phyloP scores from a whole-genome alignment of 2,797 vertebrate species.

The Trichosurus vulpecula region DNA sequence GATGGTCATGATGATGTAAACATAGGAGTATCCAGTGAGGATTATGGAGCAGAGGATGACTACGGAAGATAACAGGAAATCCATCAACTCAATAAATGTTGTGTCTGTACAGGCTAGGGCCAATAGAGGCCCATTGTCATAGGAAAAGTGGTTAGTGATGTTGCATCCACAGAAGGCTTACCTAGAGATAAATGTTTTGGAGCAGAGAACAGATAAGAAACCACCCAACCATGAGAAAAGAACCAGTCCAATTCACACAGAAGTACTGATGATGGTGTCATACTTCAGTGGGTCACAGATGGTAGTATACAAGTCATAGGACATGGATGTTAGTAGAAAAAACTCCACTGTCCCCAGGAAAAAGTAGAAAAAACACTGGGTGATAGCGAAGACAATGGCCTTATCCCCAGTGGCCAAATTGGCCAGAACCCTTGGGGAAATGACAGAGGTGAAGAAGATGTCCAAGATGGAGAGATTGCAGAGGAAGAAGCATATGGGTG shows the following conservation, averaged over 20 bases:
- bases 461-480: slow-evolving; percentile 45
- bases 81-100: neutral
- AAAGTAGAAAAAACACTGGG: slow-evolving; percentile 47
- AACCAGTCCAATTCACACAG: neutral
- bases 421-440: slow-evolving; percentile 48
- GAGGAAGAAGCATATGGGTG: slow-evolving; percentile 22
- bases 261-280: slow-evolving; percentile 1
- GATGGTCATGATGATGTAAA: neutral
- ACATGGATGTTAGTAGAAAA: slow-evolving; percentile 51
- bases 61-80: neutral
- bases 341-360: slow-evolving; percentile 30
- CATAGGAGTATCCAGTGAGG: slow-evolving; percentile 9
- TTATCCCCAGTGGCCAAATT: slow-evolving; percentile 10
- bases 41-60: slow-evolving; percentile 35
- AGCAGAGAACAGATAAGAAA: slow-evolving; percentile 37
- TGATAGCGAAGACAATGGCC: slow-evolving; percentile 26
- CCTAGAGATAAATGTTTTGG: slow-evolving; percentile 21
- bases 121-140: slow-evolving; percentile 25
- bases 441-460: slow-evolving; percentile 50
- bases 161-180: slow-evolving; percentile 22
- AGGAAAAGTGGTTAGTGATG: slow-evolving; percentile 30
- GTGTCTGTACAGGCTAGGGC: slow-evolving; percentile 7
- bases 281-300: neutral
- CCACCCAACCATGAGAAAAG: slow-evolving; percentile 32
- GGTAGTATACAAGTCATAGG: neutral